Evolutionary conservation across 2,888 invertebrate genomes (phyloP), one percentile per base, ranked within the genome.

Genomic region (Meiosimyza decipiens): DNA sequence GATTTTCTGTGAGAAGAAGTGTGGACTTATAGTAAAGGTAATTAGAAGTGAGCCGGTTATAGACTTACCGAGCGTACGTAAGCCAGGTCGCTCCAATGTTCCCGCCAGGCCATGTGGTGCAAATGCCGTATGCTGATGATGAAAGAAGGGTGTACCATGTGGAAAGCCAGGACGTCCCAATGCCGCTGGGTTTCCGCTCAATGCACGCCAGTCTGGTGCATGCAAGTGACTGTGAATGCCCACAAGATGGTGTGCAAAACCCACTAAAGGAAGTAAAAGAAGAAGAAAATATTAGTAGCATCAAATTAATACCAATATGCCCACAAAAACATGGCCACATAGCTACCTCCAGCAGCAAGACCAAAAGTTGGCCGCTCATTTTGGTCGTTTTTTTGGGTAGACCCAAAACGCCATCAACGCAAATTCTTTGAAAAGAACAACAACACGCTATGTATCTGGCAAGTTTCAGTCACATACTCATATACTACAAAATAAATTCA

Each of bases 231-330:
- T 91, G 12, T 92, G 92, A 77, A 93, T 87, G 4, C 92, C 92
- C 9, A 92, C 92, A 76, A 93, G 83, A 84, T 93, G 93, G 81
- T 93, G 93, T 0, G 93, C 93, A 81, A 93, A 92, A 77, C 93
- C 93, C 93, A 72, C 5, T 75, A 69, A 33, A 0, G 15, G 12
- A 64, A 50, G 62, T 22, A 15, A 40, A 16, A 60, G 62, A n/a
- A 28, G 40, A 62, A 62, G n/a, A 62, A 62, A 15, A 28, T 11
- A 18, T 22, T 62, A 15, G 16, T 16, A 55, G 67, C 55, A 47
- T 67, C 40, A 47, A 67, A 40, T 67, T 55, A 62, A 40, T 63
- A 63, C 49, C 64, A 28, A 13, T 22, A 40, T 63, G 55, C 49
- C 60, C 18, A 69, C 47, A 54, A 55, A 49, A 64, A 66, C 62